Percentiles rank a stretch among this genome's conserved stretches.
Conservation (phyloP, 2,113 vertebrate species). For the Hiodon tergisus region DNA sequence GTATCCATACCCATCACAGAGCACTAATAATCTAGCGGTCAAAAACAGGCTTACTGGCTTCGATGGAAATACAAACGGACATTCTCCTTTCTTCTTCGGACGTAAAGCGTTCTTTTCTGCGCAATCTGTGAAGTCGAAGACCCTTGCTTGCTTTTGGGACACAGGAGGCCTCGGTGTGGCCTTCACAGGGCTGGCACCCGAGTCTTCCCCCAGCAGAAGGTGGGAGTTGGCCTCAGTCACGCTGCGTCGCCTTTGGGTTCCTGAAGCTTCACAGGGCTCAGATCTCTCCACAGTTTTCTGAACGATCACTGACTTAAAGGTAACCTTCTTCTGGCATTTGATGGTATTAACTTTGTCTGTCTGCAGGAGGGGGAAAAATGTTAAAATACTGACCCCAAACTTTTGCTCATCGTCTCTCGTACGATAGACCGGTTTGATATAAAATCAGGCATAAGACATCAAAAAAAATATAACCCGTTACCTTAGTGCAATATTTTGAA, state of each 20-base stretch:
- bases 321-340: slow-evolving; percentile 46
- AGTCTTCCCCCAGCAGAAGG: neutral
- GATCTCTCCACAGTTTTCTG: slow-evolving; percentile 13
- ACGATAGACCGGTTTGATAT: too few relatives aligned
- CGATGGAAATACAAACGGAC: slow-evolving; percentile 31
- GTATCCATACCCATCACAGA: neutral
- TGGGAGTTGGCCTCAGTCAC: neutral
- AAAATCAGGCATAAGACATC: neutral
- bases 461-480: neutral
- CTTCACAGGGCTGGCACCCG: neutral
- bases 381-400: neutral
- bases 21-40: neutral
- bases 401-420: too few relatives aligned
- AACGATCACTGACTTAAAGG: slow-evolving; percentile 36
- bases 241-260: neutral
- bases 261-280: neutral
- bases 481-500: slow-evolving; percentile 7
- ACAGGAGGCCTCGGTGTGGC: neutral
- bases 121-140: slow-evolving; percentile 51
- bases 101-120: slow-evolving; percentile 39
- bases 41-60: slow-evolving; percentile 25
- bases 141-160: slow-evolving; percentile 14
- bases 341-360: slow-evolving; percentile 10
- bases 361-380: slow-evolving; percentile 19
- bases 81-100: slow-evolving; percentile 27